Evolutionary conservation across 2,113 vertebrate genomes (phyloP), one percentile per base, ranked within the genome.

Genomic region (Pterocles orientalis): DNA sequence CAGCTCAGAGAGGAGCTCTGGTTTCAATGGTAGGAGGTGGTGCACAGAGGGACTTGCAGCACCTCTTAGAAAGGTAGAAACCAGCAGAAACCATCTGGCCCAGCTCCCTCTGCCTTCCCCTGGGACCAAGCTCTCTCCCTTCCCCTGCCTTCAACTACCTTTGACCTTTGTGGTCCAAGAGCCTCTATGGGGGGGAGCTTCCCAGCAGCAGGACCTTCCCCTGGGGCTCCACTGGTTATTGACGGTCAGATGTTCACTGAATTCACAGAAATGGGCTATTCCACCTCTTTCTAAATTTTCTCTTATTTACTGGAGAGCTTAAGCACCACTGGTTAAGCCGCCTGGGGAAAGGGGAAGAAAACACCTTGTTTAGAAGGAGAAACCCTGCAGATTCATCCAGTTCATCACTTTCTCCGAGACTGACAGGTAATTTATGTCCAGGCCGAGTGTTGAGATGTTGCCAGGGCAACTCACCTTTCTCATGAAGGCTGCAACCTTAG

Each of bases 391-490:
- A 61, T 78, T 82, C 71, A 26, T 12, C 76, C 66, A 39, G 82
- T 86, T 88, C 61, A 43, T 88, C 50, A 41, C 82, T 75, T 70
- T 47, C 71, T 61, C 43, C 18, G 57, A 71, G 60, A 57, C 57
- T 86, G 93, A 62, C 71, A 89, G 71, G 61, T 80, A 71, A 94
- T 93, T 91, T 93, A 51, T n/a, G 88, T 75, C 84, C 81, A 86
- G 57, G 53, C 51, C 17, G 65, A 82, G 57, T 6, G 20, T 4
- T 66, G 62, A 79, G 71, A 86, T 34, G 93, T 96, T 96, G 81
- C 81, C 84, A 91, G 66, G 88, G 93, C 81, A 96, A 94, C 88
- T 86, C 77, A 75, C 88, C 88, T 93, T 82, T 71, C 71, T 47
- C 33, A 10, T 15, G 71, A 65, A 83, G 48, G n/a, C 66, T 86